Conservation (phyloP, 2,113 vertebrate species). For the Riparia riparia region DNA sequence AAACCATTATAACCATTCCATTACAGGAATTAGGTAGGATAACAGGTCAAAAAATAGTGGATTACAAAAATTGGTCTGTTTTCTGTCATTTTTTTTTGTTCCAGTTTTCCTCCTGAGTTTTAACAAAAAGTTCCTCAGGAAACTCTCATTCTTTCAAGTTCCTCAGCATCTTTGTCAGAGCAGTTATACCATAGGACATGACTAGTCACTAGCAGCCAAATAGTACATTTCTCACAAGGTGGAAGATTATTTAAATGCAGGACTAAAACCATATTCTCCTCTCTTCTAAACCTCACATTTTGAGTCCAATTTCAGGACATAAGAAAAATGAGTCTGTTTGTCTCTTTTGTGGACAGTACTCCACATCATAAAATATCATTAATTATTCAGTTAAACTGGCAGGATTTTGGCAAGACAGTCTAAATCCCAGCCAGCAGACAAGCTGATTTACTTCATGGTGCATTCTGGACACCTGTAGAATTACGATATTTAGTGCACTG, state of each 20-base stretch:
- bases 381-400: slow-evolving; percentile 51
- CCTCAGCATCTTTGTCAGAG: background rate
- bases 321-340: slow-evolving; percentile 30
- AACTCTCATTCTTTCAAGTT: background rate
- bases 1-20: background rate
- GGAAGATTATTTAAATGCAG: background rate
- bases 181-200: too few relatives aligned
- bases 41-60: background rate
- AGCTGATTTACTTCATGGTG: slow-evolving; percentile 31
- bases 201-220: background rate
- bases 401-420: slow-evolving; percentile 7
- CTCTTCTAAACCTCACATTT: background rate
- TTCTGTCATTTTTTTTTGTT: background rate
- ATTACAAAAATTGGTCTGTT: background rate
- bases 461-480: background rate
- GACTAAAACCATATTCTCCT: background rate
- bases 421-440: slow-evolving; percentile 18
- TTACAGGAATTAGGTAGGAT: background rate
- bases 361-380: slow-evolving; percentile 19
- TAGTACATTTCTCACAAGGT: background rate
- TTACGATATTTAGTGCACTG: background rate
- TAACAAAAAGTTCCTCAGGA: background rate
- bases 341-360: slow-evolving; percentile 9
- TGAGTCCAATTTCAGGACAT: slow-evolving; percentile 1
- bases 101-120: background rate